Base-by-base conservation (phyloP, 2,888 invertebrate species). In the Standfussiana lucernea region DNA sequence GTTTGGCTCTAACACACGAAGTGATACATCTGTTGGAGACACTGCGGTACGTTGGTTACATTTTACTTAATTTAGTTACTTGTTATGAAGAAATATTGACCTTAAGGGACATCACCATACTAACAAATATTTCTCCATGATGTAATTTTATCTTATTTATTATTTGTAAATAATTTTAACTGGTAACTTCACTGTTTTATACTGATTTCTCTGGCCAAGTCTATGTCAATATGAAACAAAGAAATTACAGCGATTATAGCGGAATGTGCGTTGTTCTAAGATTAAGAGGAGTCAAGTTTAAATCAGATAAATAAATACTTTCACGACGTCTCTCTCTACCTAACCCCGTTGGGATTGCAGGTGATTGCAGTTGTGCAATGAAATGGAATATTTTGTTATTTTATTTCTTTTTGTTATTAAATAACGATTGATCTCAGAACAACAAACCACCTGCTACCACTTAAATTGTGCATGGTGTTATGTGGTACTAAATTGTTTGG, bases 1-100 rank as follows among this genome's bases (percentile, higher is more conserved):
- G 98, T 95, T 96, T 99, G 93, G 97, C 97, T 84, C 94, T 98
- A 86, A 96, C 97, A 35, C 96, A 97, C 72, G 98, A 98, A 87
- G 97, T 98, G 80, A 96, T 97, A 88, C 97, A 97, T 83, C 97
- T 99, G 90, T 96, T 99, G 83, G 97, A 97, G 89, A 97, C 97
- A 77, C 96, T 99, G 89, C 97, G 97, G 97, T 97, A 95, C 88
- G 96, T 94, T 91, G 84, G 88, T 86, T 91, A 82, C 82, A 89
- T 90, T 90, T 89, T 80, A 84, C 77, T 73, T 72, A 73, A 76
- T 77, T 77, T 83, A 87, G 81, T 89, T 91, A 74, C 87, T 92
- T 95, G 89, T 95, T 95, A 94, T 96, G 96, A 93, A 95, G 96
- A 96, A 96, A 96, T 96, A 96, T 95, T 95, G 91, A 89, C 8